phyloP scores from a whole-genome alignment of 2,888 invertebrate genomes.

The Kuschelorhynchus macadamiae region DNA sequence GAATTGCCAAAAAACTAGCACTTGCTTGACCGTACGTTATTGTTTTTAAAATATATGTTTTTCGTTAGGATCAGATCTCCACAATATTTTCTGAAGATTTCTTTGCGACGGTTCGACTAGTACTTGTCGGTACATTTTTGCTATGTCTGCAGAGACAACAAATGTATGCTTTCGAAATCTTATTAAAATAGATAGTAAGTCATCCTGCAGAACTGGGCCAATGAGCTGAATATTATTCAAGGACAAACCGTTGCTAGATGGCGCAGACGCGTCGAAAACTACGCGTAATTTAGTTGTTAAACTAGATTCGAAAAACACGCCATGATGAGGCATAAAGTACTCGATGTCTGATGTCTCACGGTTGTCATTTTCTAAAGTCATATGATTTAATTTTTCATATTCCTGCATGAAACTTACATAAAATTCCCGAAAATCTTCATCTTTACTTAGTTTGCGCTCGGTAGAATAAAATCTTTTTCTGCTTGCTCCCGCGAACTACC shows the following conservation, averaged over 20 bases:
- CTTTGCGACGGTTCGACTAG: conserved; percentile 8
- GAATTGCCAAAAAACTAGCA: conserved; percentile 8
- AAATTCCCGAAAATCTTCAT: no score
- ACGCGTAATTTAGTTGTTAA: no score
- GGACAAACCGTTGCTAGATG: background rate
- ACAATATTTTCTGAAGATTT: conserved; percentile 11
- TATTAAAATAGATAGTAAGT: conserved; percentile 18
- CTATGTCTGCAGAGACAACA: conserved; percentile 7
- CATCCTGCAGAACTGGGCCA: conserved; percentile 22
- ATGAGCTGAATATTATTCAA: background rate
- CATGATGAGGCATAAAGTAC: background rate
- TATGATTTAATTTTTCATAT: no score
- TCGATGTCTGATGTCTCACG: background rate
- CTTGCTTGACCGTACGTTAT: conserved; percentile 3
- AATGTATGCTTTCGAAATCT: conserved; percentile 13
- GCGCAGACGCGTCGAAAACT: background rate
- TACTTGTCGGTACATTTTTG: conserved; percentile 21
- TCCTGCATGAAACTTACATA: no score
- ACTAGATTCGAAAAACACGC: no score
- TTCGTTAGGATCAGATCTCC: conserved; percentile 5
- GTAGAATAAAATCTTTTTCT: no score
- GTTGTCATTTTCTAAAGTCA: background rate
- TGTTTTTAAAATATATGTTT: background rate
- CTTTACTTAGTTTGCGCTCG: no score
- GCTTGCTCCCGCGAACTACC: no score